A percentile compares a stretch with the other conserved stretches of the same genome.
These are phyloP conservation scores for Sycophaga agraensis DNA, from an alignment of 1,140 invertebrate species.

Conservation along the genomic window DNA sequence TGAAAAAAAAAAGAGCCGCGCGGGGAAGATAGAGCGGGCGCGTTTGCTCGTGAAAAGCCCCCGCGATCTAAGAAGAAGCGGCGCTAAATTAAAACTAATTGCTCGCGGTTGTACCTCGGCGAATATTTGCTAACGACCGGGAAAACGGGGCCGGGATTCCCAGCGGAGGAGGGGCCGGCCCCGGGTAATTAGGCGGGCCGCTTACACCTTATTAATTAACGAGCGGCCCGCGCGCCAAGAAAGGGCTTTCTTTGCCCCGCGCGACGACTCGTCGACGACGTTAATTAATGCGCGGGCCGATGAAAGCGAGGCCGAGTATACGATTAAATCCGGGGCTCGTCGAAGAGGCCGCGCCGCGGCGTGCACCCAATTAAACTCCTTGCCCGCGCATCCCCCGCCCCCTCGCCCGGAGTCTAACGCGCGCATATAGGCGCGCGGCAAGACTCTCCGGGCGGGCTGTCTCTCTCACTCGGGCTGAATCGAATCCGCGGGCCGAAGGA, in stretches of 20 bases:
- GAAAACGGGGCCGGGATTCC: neutral
- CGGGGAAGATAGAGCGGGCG: neutral
- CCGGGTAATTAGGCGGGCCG: constrained; percentile 1
- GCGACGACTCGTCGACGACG: constrained; percentile 4
- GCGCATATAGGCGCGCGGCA: neutral
- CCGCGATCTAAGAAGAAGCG: constrained; percentile 1
- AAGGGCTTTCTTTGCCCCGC: constrained; percentile 15
- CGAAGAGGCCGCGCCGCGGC: neutral
- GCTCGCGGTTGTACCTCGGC: constrained; percentile 9
- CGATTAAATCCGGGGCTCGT: no score
- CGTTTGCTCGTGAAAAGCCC: no score
- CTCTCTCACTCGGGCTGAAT: constrained; percentile 38
- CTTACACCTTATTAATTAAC: constrained; percentile 22
- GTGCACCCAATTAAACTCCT: no score
- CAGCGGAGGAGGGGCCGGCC: neutral
- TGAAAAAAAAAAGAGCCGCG: neutral
- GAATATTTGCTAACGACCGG: constrained; percentile 10
- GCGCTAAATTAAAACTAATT: constrained; percentile 26
- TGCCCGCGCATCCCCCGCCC: no score
- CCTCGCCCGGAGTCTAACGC: neutral
- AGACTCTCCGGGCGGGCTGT: constrained; percentile 19
- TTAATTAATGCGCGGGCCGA: constrained; percentile 26
- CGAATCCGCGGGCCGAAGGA: constrained; percentile 36
- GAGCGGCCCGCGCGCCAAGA: neutral
- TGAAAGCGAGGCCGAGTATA: no score